Percentiles rank a stretch among this genome's conserved stretches.
phyloP scores from a whole-genome alignment of 2,797 vertebrate genomes.

The Micrastur ruficollis region DNA sequence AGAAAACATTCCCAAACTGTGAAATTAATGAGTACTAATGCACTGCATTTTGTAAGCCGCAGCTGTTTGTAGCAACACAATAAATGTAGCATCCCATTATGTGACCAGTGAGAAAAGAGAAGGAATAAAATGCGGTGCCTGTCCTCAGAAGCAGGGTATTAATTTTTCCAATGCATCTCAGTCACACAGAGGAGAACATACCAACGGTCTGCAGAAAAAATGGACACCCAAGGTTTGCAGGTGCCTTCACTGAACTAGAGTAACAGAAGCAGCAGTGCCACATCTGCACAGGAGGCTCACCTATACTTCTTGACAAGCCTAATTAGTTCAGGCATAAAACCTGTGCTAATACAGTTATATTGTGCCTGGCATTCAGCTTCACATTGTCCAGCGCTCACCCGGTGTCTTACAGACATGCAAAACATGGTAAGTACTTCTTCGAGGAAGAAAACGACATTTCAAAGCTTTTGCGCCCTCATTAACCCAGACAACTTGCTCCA shows the following conservation, averaged over 20 bases:
- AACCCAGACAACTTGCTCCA: background rate
- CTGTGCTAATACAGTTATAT: background rate
- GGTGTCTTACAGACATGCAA: background rate
- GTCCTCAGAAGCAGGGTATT: background rate
- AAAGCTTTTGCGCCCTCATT: background rate
- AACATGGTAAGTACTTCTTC: background rate
- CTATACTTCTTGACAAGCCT: background rate
- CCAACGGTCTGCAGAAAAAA: background rate
- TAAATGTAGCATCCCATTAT: slow-evolving; percentile 12
- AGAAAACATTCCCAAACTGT: slow-evolving; percentile 45
- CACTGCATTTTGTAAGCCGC: background rate
- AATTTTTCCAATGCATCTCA: background rate
- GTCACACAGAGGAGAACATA: background rate
- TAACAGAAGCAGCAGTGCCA: background rate
- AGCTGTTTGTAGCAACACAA: background rate
- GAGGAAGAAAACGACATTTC: background rate
- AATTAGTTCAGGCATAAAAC: background rate
- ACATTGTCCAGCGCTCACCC: background rate
- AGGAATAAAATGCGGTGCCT: background rate
- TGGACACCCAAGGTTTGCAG: background rate
- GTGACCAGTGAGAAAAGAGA: slow-evolving; percentile 3
- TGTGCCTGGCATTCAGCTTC: background rate
- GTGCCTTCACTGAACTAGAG: background rate
- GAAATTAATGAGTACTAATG: slow-evolving; percentile 43
- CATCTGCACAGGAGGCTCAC: background rate